These are phyloP conservation scores for Ferrisia virgata DNA, from an alignment of 2,888 invertebrate genomes.

Conservation along the genomic window DNA sequence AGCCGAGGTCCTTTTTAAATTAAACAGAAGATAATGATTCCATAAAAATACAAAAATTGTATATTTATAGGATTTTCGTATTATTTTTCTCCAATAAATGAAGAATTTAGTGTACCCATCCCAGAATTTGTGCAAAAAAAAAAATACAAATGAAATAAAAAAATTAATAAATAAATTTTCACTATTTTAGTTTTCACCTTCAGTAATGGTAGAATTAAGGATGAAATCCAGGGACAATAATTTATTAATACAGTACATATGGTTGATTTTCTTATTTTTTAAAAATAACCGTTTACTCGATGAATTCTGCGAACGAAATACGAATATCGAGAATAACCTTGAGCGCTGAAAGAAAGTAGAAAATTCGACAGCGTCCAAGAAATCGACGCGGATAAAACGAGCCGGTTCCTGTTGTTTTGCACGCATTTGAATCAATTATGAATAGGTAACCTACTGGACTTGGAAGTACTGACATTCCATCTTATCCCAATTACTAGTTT, in stretches of 20 bases:
- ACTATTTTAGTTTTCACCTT: too few species aligned
- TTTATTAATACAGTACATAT: too few species aligned
- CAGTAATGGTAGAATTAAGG: too few species aligned
- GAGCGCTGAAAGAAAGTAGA: neutral
- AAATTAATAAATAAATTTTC: too few species aligned
- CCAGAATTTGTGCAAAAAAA: too few species aligned
- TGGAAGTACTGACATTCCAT: conserved; percentile 20
- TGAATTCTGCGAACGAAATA: neutral
- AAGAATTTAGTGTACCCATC: too few species aligned
- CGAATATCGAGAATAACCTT: neutral
- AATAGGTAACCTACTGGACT: conserved; percentile 7
- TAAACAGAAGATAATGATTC: too few species aligned
- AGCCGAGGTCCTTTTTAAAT: too few species aligned
- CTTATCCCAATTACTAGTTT: conserved; percentile 16
- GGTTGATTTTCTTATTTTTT: neutral
- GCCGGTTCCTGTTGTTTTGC: conserved; percentile 13
- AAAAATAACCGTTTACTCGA: neutral
- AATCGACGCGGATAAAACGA: neutral
- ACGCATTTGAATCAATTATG: neutral
- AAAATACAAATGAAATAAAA: too few species aligned
- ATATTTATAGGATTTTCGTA: too few species aligned
- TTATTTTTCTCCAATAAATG: too few species aligned
- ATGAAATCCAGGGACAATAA: neutral
- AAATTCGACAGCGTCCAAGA: neutral
- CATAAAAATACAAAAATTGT: too few species aligned